phyloP scores from a whole-genome alignment of 2,797 vertebrate species.

The Discoglossus pictus region DNA sequence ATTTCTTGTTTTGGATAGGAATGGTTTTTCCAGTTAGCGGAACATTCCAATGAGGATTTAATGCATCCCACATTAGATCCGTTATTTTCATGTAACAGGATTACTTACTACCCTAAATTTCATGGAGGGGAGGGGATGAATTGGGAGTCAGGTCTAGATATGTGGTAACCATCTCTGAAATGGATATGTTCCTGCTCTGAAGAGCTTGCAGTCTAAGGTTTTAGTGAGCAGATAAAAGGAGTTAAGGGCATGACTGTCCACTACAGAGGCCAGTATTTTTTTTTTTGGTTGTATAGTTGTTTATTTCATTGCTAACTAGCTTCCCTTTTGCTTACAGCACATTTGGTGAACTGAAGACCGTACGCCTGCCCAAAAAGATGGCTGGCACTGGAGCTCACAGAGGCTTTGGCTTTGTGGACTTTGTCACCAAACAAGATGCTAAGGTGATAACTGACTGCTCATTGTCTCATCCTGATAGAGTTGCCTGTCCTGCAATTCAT shows the following conservation, averaged over 20 bases:
- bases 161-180: too few species aligned
- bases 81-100: conserved; percentile 77
- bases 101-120: conserved; percentile 52
- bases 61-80: conserved; percentile 73
- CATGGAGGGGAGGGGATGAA: conserved; percentile 21
- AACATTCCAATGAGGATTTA: conserved; percentile 72
- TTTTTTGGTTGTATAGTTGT: too few species aligned
- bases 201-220: too few species aligned
- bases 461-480: not conserved
- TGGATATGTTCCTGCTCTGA: too few species aligned
- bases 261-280: too few species aligned
- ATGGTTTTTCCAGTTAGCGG: conserved; percentile 18
- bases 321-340: conserved; percentile 71
- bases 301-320: not conserved
- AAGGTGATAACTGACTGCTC: conserved; percentile 80
- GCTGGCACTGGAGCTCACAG: conserved; percentile 84
- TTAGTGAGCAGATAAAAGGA: too few species aligned
- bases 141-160: too few species aligned
- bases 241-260: too few species aligned
- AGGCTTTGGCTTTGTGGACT: conserved; percentile 95
- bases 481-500: too few species aligned
- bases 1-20: conserved; percentile 15
- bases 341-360: conserved; percentile 93
- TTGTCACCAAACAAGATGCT: conserved; percentile 94
- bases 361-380: conserved; percentile 91